Evolutionary conservation across 2,888 invertebrate genomes (phyloP).

Genomic region (Copidosoma aretas): DNA sequence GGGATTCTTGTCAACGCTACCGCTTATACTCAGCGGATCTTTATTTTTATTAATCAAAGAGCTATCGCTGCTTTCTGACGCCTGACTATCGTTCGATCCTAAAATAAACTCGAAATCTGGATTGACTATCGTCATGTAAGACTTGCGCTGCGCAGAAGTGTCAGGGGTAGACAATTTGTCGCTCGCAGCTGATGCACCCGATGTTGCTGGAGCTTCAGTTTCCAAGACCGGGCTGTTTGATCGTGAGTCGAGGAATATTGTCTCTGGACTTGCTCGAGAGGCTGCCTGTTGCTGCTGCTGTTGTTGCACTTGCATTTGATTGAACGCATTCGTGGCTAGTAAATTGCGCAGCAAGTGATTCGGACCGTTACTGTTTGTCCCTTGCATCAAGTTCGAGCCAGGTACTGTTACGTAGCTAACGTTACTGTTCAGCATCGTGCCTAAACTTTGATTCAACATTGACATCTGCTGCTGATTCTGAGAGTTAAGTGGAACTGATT

Average conservation of each 20-base stretch:
- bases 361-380: background rate
- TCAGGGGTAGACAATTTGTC: background rate
- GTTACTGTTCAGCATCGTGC: background rate
- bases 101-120: slow-evolving; percentile 35
- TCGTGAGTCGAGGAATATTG: slow-evolving; percentile 34
- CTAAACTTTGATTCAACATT: background rate
- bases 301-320: background rate
- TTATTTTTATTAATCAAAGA: slow-evolving; percentile 4
- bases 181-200: background rate
- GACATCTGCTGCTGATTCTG: background rate
- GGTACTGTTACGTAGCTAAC: background rate
- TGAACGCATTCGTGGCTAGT: background rate
- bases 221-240: slow-evolving; percentile 33
- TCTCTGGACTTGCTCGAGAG: slow-evolving; percentile 4
- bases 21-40: background rate
- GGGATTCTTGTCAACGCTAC: background rate
- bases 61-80: background rate
- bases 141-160: slow-evolving; percentile 10
- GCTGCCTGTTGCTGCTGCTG: background rate
- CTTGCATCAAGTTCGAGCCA: background rate
- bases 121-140: slow-evolving; percentile 41
- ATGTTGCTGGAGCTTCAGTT: background rate
- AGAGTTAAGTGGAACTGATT: no score
- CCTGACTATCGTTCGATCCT: background rate
- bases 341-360: slow-evolving; percentile 14